Evolutionary conservation across 2,113 vertebrate species (phyloP).

Genomic region (Brachypteracias leptosomus): DNA sequence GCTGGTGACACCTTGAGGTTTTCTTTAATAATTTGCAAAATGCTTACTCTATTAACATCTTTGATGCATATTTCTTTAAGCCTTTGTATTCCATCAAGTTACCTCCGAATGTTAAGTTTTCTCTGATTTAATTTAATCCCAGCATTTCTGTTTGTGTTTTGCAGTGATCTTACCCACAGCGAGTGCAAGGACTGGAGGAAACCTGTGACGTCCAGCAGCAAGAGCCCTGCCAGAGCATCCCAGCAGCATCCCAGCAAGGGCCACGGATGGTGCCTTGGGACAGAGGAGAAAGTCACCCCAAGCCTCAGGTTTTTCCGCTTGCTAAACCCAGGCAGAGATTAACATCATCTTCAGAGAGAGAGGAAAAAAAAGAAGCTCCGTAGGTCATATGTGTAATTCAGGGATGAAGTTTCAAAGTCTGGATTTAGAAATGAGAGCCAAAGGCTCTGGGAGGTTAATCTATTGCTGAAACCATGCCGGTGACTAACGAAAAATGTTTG

Average conservation of each 20-base stretch:
- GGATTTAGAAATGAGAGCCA: not conserved
- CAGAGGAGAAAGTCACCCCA: not conserved
- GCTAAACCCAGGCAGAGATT: not conserved
- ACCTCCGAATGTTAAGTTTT: not conserved
- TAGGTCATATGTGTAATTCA: not conserved
- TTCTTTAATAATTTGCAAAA: not conserved
- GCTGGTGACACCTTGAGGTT: not conserved
- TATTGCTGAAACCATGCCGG: not conserved
- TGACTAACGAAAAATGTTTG: not conserved
- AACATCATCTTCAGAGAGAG: not conserved
- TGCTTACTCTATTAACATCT: accelerated
- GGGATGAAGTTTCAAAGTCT: not conserved
- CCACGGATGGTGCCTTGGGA: not conserved
- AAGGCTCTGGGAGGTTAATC: not conserved
- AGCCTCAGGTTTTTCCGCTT: not conserved
- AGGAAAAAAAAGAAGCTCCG: accelerated
- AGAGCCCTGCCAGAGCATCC: not conserved
- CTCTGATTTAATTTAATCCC: not conserved
- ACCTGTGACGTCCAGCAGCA: not conserved
- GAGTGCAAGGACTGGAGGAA: not conserved
- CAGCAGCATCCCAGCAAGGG: not conserved
- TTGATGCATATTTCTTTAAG: no score
- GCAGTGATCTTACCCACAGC: not conserved
- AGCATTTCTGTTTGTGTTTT: not conserved
- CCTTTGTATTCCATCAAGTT: no score